Evolutionary conservation across 1,140 invertebrate species (phyloP).

Genomic region (Hycleus cichorii): DNA sequence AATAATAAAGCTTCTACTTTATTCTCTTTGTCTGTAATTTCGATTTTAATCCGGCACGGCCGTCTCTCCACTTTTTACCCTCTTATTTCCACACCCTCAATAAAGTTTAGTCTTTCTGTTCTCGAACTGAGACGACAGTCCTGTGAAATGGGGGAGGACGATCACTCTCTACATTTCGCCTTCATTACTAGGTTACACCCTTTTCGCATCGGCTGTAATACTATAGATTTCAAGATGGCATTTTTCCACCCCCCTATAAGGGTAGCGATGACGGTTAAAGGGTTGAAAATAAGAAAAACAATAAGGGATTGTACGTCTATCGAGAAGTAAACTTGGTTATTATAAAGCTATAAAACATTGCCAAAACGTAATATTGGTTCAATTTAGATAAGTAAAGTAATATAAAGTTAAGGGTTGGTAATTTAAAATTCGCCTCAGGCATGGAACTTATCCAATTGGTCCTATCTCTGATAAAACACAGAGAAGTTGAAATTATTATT

Average conservation of each 20-base stretch:
- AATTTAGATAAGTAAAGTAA: conserved; percentile 41
- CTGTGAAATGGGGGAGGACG: neutral
- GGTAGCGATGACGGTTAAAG: too few species aligned
- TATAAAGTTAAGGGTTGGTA: conserved; percentile 37
- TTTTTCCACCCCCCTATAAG: neutral
- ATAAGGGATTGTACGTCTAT: neutral
- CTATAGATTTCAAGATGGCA: conserved; percentile 6
- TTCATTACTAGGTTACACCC: neutral
- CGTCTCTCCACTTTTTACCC: conserved; percentile 16
- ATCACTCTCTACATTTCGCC: neutral
- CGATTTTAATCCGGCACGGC: conserved; percentile 20
- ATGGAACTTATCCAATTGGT: conserved; percentile 37
- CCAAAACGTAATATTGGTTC: conserved; percentile 36
- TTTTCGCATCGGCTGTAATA: neutral
- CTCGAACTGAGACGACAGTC: neutral
- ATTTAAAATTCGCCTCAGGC: conserved; percentile 39
- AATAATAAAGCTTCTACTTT: neutral
- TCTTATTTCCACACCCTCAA: conserved; percentile 7
- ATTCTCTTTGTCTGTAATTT: conserved; percentile 22
- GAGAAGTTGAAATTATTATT: conserved; percentile 35
- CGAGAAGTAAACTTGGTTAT: conserved; percentile 25
- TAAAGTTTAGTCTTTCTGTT: too few species aligned
- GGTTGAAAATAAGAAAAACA: too few species aligned
- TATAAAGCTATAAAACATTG: conserved; percentile 36
- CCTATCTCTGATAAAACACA: conserved; percentile 39